A percentile compares a stretch with the other conserved stretches of the same genome.
Evolutionary conservation across 2,888 invertebrate genomes (phyloP).

Genomic region (Pyrocoelia pectoralis): DNA sequence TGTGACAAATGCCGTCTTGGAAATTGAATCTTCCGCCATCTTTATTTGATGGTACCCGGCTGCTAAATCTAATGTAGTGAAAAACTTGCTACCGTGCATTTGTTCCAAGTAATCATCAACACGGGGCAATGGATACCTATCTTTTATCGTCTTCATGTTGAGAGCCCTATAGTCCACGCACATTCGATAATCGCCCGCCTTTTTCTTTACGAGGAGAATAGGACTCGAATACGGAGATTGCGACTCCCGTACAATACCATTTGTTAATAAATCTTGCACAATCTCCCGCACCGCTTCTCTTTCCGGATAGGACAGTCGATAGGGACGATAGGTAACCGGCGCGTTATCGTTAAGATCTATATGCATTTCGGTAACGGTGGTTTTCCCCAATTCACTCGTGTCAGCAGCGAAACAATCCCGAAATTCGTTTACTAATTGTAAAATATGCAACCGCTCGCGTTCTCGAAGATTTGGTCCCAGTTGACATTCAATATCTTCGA

Average conservation of each 20-base stretch:
- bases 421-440: neutral
- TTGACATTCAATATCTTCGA: neutral
- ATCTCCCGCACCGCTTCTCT: neutral
- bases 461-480: neutral
- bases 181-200: too few relatives aligned
- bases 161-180: too few relatives aligned
- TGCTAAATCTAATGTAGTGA: neutral
- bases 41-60: constrained; percentile 24
- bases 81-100: constrained; percentile 27
- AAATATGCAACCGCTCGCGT: neutral
- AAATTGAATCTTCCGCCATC: constrained; percentile 32
- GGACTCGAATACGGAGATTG: constrained; percentile 42
- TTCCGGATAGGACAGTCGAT: neutral
- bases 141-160: constrained; percentile 45
- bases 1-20: constrained; percentile 49
- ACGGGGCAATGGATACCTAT: constrained; percentile 46
- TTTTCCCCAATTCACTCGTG: constrained; percentile 6
- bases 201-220: constrained; percentile 42
- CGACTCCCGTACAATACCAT: constrained; percentile 12
- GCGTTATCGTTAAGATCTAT: neutral
- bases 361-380: neutral
- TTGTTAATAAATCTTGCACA: neutral
- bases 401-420: neutral
- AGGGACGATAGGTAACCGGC: constrained; percentile 12
- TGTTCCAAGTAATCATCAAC: constrained; percentile 46